Base-by-base conservation (phyloP, 1,140 invertebrate species). In the Schlechtendalia chinensis region DNA sequence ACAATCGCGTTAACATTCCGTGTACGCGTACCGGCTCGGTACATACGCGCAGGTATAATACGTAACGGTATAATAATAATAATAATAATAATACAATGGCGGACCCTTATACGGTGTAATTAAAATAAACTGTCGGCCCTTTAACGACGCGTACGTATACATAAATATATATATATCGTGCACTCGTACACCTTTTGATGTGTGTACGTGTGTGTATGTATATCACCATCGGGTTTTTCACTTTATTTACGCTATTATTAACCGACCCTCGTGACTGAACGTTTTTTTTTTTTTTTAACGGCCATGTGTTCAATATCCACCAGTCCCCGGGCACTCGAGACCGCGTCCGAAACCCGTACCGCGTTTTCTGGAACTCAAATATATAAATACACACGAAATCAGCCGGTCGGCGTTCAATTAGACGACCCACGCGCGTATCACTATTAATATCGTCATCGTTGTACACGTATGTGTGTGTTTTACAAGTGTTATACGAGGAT, bases 251-350 rank as follows among this genome's bases (percentile, higher is more conserved):
- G 22, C 12, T 71, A 71, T 71, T 27, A 53, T 71, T 71, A 71
- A 53, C 16, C 22, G 22, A 71, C 67, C 45, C 67, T 53, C 67
- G 24, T 50, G 45, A 27, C 22, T 71, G 47, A 24, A 45, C 53
- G 45, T 71, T 71, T 71, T 71, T 71, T 53, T 53, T 71, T 71
- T 71, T 71, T 39, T 8, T 8, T 39, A 39, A 39, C 58, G 22
- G 74, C 74, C 74, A 77, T 47, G 27, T 77, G 74, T 61, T 77
- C 74, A 19, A 39, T 39, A 39, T n/a, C 24, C 58, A 24, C 24
- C 58, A 24, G 56, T 53, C 45, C 53, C n/a, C 47, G 65, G 22
- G 39, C 74, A 61, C 74, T 59, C 27, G 74, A 77, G 74, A 59
- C 56, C 39, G n/a, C n/a, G 74, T 61, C 56, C 59, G 45, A 71